These are phyloP conservation scores for Rhynchomys soricoides DNA, from an alignment of 2,113 vertebrate species.

Conservation along the genomic window DNA sequence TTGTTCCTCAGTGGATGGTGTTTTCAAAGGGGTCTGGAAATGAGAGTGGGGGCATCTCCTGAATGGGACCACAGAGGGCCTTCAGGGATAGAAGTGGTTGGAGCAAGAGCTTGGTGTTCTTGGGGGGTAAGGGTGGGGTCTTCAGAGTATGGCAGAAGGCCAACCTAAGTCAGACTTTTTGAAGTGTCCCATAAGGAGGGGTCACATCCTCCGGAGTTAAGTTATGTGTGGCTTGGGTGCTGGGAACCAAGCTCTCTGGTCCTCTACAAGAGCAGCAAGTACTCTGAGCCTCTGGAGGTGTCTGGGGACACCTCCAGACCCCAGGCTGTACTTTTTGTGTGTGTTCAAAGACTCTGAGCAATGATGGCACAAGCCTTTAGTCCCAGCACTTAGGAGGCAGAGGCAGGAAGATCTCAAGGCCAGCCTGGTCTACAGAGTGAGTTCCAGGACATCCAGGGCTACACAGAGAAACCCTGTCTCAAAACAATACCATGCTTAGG, in stretches of 20 bases:
- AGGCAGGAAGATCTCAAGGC: not conserved
- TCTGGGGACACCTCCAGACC: not conserved
- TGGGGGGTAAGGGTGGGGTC: not conserved
- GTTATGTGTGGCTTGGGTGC: not conserved
- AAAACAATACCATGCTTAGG: not conserved
- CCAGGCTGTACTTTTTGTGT: not conserved
- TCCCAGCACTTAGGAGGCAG: not conserved
- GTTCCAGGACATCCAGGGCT: not conserved
- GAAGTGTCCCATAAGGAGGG: not conserved
- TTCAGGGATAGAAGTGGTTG: not conserved
- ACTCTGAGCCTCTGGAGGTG: no score
- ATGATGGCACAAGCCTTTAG: not conserved
- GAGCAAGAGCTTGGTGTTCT: not conserved
- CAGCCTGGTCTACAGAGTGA: not conserved
- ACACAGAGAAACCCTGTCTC: not conserved
- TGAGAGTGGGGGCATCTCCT: not conserved
- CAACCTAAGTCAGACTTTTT: not conserved
- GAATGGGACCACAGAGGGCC: no score
- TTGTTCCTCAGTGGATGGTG: not conserved
- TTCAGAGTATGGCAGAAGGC: not conserved
- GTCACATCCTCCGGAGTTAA: not conserved
- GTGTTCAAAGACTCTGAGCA: not conserved
- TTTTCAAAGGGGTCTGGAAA: not conserved
- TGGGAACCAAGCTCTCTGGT: not conserved
- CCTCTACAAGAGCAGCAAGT: not conserved